A percentile compares a stretch with the other conserved stretches of the same genome.
These are phyloP conservation scores for Erebia palarica DNA, from an alignment of 2,888 invertebrate genomes.

Conservation along the genomic window DNA sequence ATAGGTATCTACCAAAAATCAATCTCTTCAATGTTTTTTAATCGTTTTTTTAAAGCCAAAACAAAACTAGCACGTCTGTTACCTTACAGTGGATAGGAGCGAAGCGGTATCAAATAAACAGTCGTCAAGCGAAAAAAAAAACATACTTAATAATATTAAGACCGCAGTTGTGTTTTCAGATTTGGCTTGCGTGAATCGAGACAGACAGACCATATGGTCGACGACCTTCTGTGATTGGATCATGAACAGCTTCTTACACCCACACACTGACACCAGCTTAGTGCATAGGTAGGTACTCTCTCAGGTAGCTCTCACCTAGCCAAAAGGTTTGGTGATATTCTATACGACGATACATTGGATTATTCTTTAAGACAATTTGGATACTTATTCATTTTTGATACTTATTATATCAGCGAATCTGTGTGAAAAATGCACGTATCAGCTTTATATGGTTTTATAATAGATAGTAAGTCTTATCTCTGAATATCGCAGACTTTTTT, in stretches of 20 bases:
- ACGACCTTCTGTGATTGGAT: constrained; percentile 48
- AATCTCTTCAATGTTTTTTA: too few relatives aligned
- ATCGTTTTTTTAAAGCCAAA: neutral
- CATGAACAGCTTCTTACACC: constrained; percentile 42
- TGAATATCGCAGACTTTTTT: constrained; percentile 31
- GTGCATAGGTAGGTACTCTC: neutral
- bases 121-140: constrained; percentile 4
- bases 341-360: neutral
- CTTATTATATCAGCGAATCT: neutral
- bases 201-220: constrained; percentile 48
- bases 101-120: constrained; percentile 11
- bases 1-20: too few relatives aligned
- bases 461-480: constrained; percentile 37
- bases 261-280: constrained; percentile 40
- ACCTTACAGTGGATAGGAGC: neutral
- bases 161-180: constrained; percentile 25
- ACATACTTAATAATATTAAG: constrained; percentile 8
- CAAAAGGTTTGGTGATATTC: neutral
- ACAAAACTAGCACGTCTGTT: constrained; percentile 18
- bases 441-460: constrained; percentile 30
- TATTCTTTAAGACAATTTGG: too few relatives aligned
- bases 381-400: neutral
- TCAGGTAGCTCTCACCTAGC: constrained; percentile 34
- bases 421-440: constrained; percentile 20
- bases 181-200: constrained; percentile 37